Evolutionary conservation across 1,140 invertebrate genomes (phyloP), one percentile per base, ranked within the genome.

Genomic region (Zaprionus davidi): DNA sequence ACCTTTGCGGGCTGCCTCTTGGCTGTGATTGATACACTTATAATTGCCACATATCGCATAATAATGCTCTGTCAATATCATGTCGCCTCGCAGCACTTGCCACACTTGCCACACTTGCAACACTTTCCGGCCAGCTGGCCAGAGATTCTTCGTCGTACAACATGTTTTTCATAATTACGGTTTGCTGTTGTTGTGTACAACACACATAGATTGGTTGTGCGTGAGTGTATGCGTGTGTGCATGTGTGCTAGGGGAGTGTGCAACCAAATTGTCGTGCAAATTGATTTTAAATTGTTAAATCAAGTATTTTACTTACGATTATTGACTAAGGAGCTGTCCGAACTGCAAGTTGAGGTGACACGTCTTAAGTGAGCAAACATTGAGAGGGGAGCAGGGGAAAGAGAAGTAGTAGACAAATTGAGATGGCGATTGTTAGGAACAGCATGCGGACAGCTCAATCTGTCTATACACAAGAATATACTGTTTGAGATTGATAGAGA

Each of bases 211-310:
- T 76, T 53, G 57, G 51, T 22, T 62, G 24, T 49, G n/a, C 70
- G 44, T 55, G 41, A 11, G 20, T 22, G 46, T 22, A 20, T 49
- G 46, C 11, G 17, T 12, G n/a, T 20, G 17, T 57, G 70, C 65
- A 76, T 71, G 44, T 65, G 63, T 53, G n/a, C 20, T 13, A 13
- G 46, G 22, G 69, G 70, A 51, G 83, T 83, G 80, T 58, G 76
- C 49, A 12, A 26, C 66, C 66, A 77, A 79, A 87, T 87, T 74
- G 70, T 70, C 38, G 44, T 76, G 85, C 70, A 90, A 90, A 88
- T 90, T 88, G 85, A 90, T 90, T 90, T 88, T 77, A 85, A 88
- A 88, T 88, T 78, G 76, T 24, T 46, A 59, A 56, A 71, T 53
- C 53, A 71, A 81, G 65, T 68, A 79, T 71, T 69, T 69, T 65